Percentiles rank a stretch among this genome's conserved stretches.
phyloP scores from a whole-genome alignment of 2,797 vertebrate genomes.

The Macropus fuliginosus region DNA sequence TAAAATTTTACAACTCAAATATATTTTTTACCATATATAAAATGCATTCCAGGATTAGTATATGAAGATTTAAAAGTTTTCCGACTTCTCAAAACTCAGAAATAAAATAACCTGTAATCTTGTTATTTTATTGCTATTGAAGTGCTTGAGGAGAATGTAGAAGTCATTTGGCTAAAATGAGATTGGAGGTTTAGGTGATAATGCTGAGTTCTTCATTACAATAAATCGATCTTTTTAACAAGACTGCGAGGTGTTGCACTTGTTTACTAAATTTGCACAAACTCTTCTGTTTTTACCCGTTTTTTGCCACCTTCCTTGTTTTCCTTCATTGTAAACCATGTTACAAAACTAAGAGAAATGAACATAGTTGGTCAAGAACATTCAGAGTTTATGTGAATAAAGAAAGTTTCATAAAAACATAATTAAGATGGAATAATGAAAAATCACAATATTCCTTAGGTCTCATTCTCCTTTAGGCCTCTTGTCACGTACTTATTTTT shows the following conservation, averaged over 20 bases:
- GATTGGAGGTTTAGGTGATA: neutral
- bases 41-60: constrained; percentile 57
- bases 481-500: neutral
- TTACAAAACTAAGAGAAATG: neutral
- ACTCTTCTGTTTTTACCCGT: neutral
- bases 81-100: constrained; percentile 21
- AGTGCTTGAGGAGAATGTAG: neutral
- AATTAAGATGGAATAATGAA: neutral
- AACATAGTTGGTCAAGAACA: neutral
- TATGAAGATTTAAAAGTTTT: constrained; percentile 40
- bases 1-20: constrained; percentile 51
- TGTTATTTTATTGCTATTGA: neutral
- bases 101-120: neutral
- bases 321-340: neutral
- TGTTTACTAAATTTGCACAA: neutral
- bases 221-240: neutral
- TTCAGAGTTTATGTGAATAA: neutral
- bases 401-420: neutral
- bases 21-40: constrained; percentile 52
- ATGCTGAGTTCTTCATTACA: neutral
- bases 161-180: neutral
- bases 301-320: neutral
- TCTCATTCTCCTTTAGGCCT: neutral
- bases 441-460: neutral
- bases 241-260: neutral